Evolutionary conservation across 1,140 invertebrate species (phyloP).

Genomic region (Cyphomyrmex costatus): DNA sequence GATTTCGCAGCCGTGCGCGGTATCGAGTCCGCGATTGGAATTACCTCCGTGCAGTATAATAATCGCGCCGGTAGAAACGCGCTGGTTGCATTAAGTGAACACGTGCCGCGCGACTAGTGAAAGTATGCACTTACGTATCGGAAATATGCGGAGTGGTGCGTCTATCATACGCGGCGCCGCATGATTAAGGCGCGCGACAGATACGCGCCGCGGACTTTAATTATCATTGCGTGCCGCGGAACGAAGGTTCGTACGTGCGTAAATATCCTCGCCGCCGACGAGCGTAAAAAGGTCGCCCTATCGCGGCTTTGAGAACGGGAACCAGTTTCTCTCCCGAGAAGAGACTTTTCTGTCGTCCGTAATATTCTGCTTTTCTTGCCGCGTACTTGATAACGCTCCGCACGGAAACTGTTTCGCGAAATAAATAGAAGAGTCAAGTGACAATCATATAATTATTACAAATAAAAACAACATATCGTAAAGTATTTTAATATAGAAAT

Average conservation of each 20-base stretch:
- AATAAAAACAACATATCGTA: background rate
- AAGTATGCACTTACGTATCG: slow-evolving; percentile 77
- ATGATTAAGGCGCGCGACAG: slow-evolving; percentile 76
- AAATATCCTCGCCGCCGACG: slow-evolving; percentile 16
- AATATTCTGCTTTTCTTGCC: background rate
- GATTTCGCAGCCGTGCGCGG: slow-evolving; percentile 40
- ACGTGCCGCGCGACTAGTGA: slow-evolving; percentile 74
- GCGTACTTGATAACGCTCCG: background rate
- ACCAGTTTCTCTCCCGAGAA: slow-evolving; percentile 61
- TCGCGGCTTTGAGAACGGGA: slow-evolving; percentile 60
- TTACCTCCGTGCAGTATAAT: slow-evolving; percentile 29
- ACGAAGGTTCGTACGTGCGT: slow-evolving; percentile 26
- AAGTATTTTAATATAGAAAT: background rate
- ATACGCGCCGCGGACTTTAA: slow-evolving; percentile 69
- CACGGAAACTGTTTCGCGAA: background rate
- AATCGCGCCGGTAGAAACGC: slow-evolving; percentile 39
- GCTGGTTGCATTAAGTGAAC: slow-evolving; percentile 59
- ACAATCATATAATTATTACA: background rate
- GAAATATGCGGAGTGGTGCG: slow-evolving; percentile 65
- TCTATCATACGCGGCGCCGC: slow-evolving; percentile 75
- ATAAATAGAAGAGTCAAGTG: background rate
- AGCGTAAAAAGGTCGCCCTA: slow-evolving; percentile 24
- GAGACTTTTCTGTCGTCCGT: background rate
- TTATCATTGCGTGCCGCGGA: slow-evolving; percentile 65
- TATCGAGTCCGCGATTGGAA: slow-evolving; percentile 43